Evolutionary conservation across 2,113 vertebrate species (phyloP), one percentile per base, ranked within the genome.

Genomic region (Calyptommatus sinebrachiatus): DNA sequence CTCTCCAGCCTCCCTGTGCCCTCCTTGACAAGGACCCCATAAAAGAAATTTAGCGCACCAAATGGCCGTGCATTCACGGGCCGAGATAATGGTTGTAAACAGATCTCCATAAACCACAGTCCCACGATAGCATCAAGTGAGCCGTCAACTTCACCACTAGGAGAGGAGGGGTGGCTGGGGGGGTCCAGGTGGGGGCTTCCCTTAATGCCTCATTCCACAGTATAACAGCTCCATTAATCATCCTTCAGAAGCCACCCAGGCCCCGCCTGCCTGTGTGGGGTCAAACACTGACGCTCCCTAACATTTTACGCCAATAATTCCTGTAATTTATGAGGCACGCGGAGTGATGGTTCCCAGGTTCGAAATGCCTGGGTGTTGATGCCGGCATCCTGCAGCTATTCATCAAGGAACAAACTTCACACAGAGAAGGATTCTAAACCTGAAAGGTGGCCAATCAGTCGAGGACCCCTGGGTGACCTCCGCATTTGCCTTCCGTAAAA

Each of bases 131-230:
- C 7, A 1, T 0, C 1, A 75, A 26, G 31, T 22, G 53, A 57
- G 14, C 62, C 46, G 67, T 53, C 75, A 12, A 16, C 29, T 2
- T 41, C 20, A 22, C 1, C 2, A 12, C 65, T 24, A 0, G 14
- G 22, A 53, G 66, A 21, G 21, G 29, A 26, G 65, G 20, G 16
- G 7, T 3, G 29, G 0, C 1, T 0, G 60, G 22, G 41, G 73
- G 67, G 66, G 35, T 41, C 35, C 35, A 41, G 29, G 0, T 18
- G 5, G 41, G 73, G 67, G 66, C 3, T 71, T 31, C 1, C 53
- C 0, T 2, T 35, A 67, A n/a, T 22, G 72, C 57, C 0, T 1
- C 4, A 10, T 12, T 16, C 73, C 48, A 0, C 0, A 2, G 20
- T 41, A 62, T 10, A 12, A 66, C 45, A 9, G 18, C 0, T 4